Conservation (phyloP, 2,797 vertebrate genomes). For the Mycteria americana region DNA sequence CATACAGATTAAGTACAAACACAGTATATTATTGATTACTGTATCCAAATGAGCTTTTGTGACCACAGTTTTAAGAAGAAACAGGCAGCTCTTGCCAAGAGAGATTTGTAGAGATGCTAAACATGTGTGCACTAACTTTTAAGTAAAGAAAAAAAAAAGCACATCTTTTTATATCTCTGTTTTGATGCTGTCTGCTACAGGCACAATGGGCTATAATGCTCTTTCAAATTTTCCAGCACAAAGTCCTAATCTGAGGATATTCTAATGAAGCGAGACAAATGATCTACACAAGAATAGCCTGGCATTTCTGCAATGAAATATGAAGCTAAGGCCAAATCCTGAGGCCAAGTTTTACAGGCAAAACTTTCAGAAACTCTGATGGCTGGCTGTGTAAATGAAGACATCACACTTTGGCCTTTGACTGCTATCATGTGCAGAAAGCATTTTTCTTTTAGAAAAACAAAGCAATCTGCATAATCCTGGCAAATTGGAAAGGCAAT, state of each 20-base stretch:
- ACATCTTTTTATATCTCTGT: not conserved
- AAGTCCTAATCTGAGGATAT: not conserved
- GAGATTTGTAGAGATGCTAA: not conserved
- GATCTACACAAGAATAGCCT: not conserved
- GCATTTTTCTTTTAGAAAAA: not conserved
- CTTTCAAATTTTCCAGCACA: not conserved
- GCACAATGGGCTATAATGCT: not conserved
- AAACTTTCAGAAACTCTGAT: not conserved
- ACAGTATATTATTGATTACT: not conserved
- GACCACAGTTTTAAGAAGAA: not conserved
- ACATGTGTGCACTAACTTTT: not conserved
- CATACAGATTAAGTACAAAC: not conserved
- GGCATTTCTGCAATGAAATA: not conserved
- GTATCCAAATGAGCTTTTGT: not conserved
- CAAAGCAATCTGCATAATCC: not conserved
- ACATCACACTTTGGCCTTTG: not conserved
- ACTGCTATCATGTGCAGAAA: not conserved
- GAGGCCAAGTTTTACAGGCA: not conserved
- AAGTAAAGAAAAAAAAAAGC: not conserved
- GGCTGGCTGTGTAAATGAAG: not conserved
- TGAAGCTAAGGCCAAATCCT: not conserved
- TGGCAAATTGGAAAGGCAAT: not conserved
- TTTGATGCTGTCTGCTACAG: not conserved
- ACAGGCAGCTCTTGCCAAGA: not conserved
- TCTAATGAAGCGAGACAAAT: not conserved